A percentile compares a stretch with the other conserved stretches of the same genome.
Conservation (phyloP, 2,797 vertebrate species). For the Astyanax mexicanus region DNA sequence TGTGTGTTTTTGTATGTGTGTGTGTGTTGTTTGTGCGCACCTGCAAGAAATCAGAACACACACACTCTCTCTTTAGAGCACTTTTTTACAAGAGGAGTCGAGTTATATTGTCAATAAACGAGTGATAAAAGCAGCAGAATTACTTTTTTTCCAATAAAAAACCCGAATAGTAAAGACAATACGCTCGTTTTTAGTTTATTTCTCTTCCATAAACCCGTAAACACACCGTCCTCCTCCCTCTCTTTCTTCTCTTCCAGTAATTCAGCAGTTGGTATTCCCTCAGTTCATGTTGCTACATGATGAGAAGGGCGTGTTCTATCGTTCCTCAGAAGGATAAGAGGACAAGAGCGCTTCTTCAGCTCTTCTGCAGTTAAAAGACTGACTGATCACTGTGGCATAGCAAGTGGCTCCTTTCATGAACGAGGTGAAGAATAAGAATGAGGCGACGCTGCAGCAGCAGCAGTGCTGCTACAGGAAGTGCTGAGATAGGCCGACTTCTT, state of each 20-base stretch:
- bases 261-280: not conserved
- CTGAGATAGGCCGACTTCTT: conserved; percentile 50
- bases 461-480: conserved; percentile 69
- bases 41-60: not conserved
- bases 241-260: not conserved
- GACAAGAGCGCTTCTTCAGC: not conserved
- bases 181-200: no score
- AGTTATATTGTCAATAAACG: not conserved
- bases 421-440: conserved; percentile 30
- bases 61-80: not conserved
- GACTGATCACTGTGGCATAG: conserved; percentile 3
- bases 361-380: not conserved
- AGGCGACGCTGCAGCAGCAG: conserved; percentile 22
- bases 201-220: no score
- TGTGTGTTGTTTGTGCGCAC: not conserved
- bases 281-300: conserved; percentile 17
- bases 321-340: not conserved
- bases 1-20: no score
- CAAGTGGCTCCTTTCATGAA: not conserved
- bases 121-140: not conserved
- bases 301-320: not conserved
- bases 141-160: no score
- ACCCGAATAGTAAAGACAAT: no score
- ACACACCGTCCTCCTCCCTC: no score
- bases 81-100: not conserved